Evolutionary conservation across 2,113 vertebrate species (phyloP).

Genomic region (Gasterosteus aculeatus): DNA sequence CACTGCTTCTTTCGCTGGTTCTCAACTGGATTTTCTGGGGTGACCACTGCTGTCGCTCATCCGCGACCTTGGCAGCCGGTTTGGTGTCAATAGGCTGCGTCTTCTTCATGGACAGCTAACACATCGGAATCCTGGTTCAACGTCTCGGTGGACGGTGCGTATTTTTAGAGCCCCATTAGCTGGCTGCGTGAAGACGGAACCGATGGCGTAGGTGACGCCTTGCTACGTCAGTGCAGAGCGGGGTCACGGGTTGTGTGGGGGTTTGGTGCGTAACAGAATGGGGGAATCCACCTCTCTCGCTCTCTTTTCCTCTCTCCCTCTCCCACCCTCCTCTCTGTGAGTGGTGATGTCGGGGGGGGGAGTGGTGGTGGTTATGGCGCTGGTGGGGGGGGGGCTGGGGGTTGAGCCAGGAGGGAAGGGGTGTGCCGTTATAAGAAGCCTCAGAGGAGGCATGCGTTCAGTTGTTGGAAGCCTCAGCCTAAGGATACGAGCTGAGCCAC

Average conservation of each 20-base stretch:
- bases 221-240: slow-evolving; percentile 67
- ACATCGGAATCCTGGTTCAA: slow-evolving; percentile 43
- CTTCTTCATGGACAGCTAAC: slow-evolving; percentile 49
- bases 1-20: neutral
- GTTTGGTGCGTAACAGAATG: slow-evolving; percentile 69
- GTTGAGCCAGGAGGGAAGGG: slow-evolving; percentile 78
- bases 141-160: slow-evolving; percentile 45
- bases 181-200: slow-evolving; percentile 59
- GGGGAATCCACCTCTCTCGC: slow-evolving; percentile 62
- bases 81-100: slow-evolving; percentile 16
- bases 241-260: slow-evolving; percentile 55
- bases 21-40: slow-evolving; percentile 16
- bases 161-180: slow-evolving; percentile 70
- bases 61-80: slow-evolving; percentile 43
- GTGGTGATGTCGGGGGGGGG: slow-evolving; percentile 54
- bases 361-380: slow-evolving; percentile 5
- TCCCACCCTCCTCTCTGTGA: slow-evolving; percentile 57
- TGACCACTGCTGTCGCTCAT: slow-evolving; percentile 12
- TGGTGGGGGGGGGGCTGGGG: slow-evolving; percentile 28
- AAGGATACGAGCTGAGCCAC: slow-evolving; percentile 76
- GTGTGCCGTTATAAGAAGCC: slow-evolving; percentile 83
- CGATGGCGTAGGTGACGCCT: slow-evolving; percentile 63
- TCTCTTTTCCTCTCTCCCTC: neutral
- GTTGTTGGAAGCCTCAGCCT: slow-evolving; percentile 77
- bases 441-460: slow-evolving; percentile 78